Base-by-base conservation (phyloP, 2,888 invertebrate species). In the Drosophila lutescens region DNA sequence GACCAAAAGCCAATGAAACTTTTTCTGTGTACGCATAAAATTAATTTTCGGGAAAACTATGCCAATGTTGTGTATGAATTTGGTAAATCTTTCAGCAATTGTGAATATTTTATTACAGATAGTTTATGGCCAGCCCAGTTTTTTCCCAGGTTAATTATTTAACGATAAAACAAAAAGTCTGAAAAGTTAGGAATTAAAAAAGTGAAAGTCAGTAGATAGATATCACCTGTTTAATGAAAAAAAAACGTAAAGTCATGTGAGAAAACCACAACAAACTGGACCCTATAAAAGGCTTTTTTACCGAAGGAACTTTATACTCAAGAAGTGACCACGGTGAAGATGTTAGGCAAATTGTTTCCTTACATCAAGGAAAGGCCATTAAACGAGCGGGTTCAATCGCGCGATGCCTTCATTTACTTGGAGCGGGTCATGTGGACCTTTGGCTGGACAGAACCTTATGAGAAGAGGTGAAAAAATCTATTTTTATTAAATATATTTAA, bases 401-500 rank as follows among this genome's bases (percentile, higher is more conserved):
- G 87, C 0, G 87, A 82, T 61, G 61, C 77, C 4, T 74, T 77
- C 0, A 2, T 61, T 15, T 82, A 82, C 36, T 13, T 87, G 57
- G 77, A 82, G 62, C 53, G 70, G 0, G 59, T 56, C 7, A 81
- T 85, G 73, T 34, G 36, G 8, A 8, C 47, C 12, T 46, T 53
- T 4, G 69, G 69, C 2, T 70, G 69, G 69, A 60, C 61, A n/a
- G 32, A 44, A 9, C 13, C 68, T 1, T 7, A 12, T 0, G 30
- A 55, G 2, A 61, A 58, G 13, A 58, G 26, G 59, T 59, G 34
- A 12, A 5, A 1, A 34, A 4, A 34, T 34, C 0, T 5, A 5
- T 10, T 10, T 12, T 4, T 2, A 23, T 10, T 34, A 1, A 12
- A 34, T 1, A 34, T 12, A 34, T 13, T 34, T 12, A 34, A 4